Evolutionary conservation across 2,888 invertebrate genomes (phyloP), one percentile per base, ranked within the genome.

Genomic region (Lapara coniferarum): DNA sequence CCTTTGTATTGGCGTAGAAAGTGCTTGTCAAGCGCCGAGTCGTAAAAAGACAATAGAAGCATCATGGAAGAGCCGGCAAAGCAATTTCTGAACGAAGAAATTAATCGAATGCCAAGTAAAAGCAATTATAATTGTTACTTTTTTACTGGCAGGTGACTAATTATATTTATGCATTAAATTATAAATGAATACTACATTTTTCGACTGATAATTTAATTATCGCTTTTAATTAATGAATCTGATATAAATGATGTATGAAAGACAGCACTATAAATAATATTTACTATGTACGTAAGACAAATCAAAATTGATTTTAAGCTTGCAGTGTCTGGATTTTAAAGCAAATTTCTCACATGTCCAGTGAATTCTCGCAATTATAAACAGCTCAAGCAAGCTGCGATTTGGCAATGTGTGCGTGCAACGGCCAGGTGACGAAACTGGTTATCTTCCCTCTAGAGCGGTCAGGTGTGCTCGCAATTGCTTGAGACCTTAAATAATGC

Each of bases 371-470:
- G 73, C 74, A 75, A 77, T 78, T 72, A 78, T 77, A 77, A 80
- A 80, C 74, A 71, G 70, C 69, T 75, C 58, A 68, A 74, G 74
- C 77, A 80, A 78, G 78, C 75, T 79, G 77, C 71, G 77, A 78
- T 81, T 83, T 78, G 73, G 79, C 76, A 79, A 63, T 63, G 80
- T 78, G 76, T 84, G 79, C 76, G 80, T 77, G 77, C 76, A 72
- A 74, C 73, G 76, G 79, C 88, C 89, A 89, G 88, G 83, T 89
- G 89, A 84, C 73, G 74, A 87, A 92, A 92, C 91, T 89, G 88
- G 91, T 92, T 90, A 80, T 78, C 77, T 80, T 81, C 81, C 82
- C 83, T 81, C 81, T 79, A 74, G 76, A 81, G 81, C 73, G 78
- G 84, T 86, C 87, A 88, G 86, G 85, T 89, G 87, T 80, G 80